Conservation (phyloP, 2,888 invertebrate genomes). For the Proisotoma minuta region DNA sequence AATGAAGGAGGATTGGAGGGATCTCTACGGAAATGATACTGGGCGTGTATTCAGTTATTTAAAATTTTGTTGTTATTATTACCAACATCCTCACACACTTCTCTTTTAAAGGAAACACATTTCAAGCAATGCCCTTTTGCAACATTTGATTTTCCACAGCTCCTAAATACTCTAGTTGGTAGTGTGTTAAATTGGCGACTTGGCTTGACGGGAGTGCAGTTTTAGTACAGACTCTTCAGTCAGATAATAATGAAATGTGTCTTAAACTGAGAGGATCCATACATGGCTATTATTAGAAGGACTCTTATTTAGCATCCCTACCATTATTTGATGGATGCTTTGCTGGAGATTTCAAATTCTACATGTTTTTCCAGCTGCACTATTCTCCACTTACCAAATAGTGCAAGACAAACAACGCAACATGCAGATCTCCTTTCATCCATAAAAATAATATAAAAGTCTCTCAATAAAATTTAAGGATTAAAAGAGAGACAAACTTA, state of each 20-base stretch:
- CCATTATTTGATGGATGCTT: not conserved
- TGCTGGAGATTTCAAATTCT: not conserved
- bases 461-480: too few relatives aligned
- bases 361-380: slow-evolving; percentile 16
- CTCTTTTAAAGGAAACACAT: too few relatives aligned
- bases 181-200: too few relatives aligned
- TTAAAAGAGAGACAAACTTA: too few relatives aligned
- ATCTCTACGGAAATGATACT: slow-evolving; percentile 24
- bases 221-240: too few relatives aligned
- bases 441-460: too few relatives aligned
- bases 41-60: slow-evolving; percentile 18
- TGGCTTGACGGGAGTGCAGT: too few relatives aligned
- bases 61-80: not conserved
- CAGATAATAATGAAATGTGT: not conserved
- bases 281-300: not conserved
- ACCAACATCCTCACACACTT: slow-evolving; percentile 4
- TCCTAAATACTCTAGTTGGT: too few relatives aligned
- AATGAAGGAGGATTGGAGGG: slow-evolving; percentile 12
- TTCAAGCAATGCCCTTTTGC: too few relatives aligned
- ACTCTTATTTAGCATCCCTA: not conserved
- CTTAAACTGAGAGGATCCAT: not conserved
- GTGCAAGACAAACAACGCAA: not conserved
- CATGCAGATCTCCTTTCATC: too few relatives aligned
- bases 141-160: too few relatives aligned
- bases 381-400: not conserved